Evolutionary conservation across 2,888 invertebrate species (phyloP), one percentile per base, ranked within the genome.

Genomic region (Cactoblastis cactorum): DNA sequence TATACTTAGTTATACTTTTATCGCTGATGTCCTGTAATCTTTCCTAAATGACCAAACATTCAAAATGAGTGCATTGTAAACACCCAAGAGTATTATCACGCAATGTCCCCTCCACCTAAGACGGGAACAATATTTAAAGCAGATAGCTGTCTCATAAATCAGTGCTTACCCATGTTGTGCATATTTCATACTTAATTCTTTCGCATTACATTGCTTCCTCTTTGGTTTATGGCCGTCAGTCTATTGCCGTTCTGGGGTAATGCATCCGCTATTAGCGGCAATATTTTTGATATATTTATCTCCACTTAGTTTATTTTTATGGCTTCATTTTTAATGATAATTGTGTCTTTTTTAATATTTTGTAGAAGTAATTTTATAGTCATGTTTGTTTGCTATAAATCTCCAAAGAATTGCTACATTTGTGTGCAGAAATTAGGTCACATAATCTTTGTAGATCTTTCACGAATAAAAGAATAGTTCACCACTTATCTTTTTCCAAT

Each of bases 141-240:
- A 71, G 76, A 77, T 82, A 73, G 79, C 76, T 71, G 77, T 62
- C 73, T 64, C 79, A 83, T 90, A 90, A 90, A 90, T 90, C 89
- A 89, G 63, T 65, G 64, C 76, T 74, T 77, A 78, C 83, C 81
- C 69, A 70, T 73, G 82, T 77, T 75, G 74, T 79, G 81, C 83
- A 87, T 90, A 89, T 88, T 89, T 90, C 86, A 88, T 89, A 84
- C 78, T 90, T 88, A 90, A 88, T 88, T 89, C 87, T 89, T 88
- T 84, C 74, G 73, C 69, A 74, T 70, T 74, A 73, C 69, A 65
- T 63, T 69, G 71, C 69, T 71, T 61, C 68, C 65, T 68, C 60
- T 63, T 69, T 80, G 62, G 69, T 84, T 83, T 80, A 83, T 75
- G 79, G 74, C 71, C 69, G 43, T 76, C 82, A 77, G 74, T 77